Conservation (phyloP, 2,797 vertebrate genomes). For the Melanotaenia nigrans region DNA sequence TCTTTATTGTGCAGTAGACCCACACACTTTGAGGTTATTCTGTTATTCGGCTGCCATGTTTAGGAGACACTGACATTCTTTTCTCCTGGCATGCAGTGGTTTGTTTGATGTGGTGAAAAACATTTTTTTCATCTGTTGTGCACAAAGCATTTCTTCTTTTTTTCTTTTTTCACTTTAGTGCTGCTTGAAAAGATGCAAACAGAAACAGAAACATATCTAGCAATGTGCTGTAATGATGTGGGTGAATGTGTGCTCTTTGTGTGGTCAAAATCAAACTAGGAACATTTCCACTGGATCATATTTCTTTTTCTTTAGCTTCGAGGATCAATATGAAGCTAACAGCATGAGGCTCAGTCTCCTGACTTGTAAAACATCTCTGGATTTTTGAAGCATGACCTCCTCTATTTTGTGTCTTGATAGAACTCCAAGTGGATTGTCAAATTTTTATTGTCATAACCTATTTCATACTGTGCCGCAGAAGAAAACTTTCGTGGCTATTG, state of each 20-base stretch:
- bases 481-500: slow-evolving; percentile 25
- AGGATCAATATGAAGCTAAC: slow-evolving; percentile 41
- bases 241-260: slow-evolving; percentile 14
- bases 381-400: slow-evolving; percentile 59
- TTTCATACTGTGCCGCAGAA: slow-evolving; percentile 54
- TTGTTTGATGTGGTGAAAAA: slow-evolving; percentile 52
- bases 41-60: slow-evolving; percentile 58
- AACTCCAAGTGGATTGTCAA: slow-evolving; percentile 67
- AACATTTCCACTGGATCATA: slow-evolving; percentile 37
- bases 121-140: slow-evolving; percentile 11
- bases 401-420: slow-evolving; percentile 50
- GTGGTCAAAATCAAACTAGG: slow-evolving; percentile 29
- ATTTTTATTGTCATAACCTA: slow-evolving; percentile 62
- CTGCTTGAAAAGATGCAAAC: slow-evolving; percentile 26
- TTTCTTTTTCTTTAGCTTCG: slow-evolving; percentile 28
- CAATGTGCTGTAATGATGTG: slow-evolving; percentile 26
- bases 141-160: slow-evolving; percentile 26
- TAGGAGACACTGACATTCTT: slow-evolving; percentile 51
- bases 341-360: slow-evolving; percentile 28
- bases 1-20: slow-evolving; percentile 62
- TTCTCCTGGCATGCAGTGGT: slow-evolving; percentile 31
- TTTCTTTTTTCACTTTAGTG: neutral
- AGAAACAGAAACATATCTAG: slow-evolving; percentile 1
- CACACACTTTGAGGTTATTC: slow-evolving; percentile 55
- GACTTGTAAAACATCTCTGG: slow-evolving; percentile 55